phyloP scores from a whole-genome alignment of 2,797 vertebrate genomes.

The Florisuga fusca region DNA sequence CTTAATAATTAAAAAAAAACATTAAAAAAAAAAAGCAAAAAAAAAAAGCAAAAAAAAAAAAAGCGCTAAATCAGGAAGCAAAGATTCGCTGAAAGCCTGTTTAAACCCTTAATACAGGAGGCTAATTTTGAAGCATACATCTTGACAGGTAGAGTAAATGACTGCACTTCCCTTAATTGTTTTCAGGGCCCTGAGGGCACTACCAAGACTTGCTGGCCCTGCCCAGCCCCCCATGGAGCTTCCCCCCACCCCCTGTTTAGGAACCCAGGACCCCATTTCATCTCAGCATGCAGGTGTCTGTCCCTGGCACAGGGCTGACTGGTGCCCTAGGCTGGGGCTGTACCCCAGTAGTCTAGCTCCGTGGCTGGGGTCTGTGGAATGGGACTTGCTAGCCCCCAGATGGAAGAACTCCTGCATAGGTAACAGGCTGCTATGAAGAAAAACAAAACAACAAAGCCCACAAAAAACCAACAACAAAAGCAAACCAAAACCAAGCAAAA shows the following conservation, averaged over 20 bases:
- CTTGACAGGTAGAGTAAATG: background rate
- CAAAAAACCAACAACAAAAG: too few species aligned
- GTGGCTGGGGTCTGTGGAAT: accelerated
- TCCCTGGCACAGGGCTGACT: background rate
- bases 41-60: background rate
- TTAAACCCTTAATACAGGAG: background rate
- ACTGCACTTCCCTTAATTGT: background rate
- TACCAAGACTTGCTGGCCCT: background rate
- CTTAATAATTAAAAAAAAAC: too few species aligned
- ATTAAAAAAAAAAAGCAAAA: background rate
- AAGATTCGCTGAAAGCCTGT: background rate
- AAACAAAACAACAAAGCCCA: too few species aligned
- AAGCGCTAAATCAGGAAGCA: background rate
- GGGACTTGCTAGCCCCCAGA: background rate
- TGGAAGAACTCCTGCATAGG: background rate
- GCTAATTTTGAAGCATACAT: background rate
- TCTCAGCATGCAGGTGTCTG: background rate
- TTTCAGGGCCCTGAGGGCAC: background rate
- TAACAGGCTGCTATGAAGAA: background rate
- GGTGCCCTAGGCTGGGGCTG: background rate
- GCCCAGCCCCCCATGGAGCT: background rate
- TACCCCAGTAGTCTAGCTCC: background rate
- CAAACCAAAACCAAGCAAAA: too few species aligned
- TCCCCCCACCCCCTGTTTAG: accelerated
- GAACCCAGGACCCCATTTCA: too few species aligned